A percentile compares a stretch with the other conserved stretches of the same genome.
Conservation (phyloP, 2,797 vertebrate genomes). For the Peromyscus attwateri region DNA sequence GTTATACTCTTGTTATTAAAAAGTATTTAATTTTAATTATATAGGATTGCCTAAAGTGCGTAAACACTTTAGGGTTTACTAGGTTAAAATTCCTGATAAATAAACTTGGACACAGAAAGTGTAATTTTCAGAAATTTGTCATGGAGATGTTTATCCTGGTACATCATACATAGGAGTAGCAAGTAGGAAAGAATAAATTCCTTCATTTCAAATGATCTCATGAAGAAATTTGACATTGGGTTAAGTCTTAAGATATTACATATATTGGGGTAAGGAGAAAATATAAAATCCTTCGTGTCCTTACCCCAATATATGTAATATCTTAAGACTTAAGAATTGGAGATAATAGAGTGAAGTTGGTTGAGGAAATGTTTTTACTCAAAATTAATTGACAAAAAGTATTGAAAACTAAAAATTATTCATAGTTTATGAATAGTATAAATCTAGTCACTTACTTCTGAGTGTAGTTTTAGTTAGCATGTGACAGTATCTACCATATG, state of each 20-base stretch:
- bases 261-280: neutral
- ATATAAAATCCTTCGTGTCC: too few relatives aligned
- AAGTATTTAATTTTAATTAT: too few relatives aligned
- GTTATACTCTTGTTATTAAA: neutral
- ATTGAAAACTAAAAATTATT: neutral
- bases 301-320: too few relatives aligned
- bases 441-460: neutral
- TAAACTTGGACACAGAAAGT: neutral
- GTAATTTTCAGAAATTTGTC: neutral
- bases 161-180: neutral
- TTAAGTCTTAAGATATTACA: neutral
- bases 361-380: neutral
- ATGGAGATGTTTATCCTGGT: neutral
- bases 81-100: neutral
- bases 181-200: neutral
- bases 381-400: neutral
- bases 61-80: neutral
- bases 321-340: too few relatives aligned
- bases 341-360: accelerated
- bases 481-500: neutral
- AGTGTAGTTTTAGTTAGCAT: neutral
- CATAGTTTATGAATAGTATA: neutral
- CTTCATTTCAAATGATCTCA: neutral
- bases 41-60: neutral
- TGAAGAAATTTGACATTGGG: neutral